Evolutionary conservation across 2,797 vertebrate genomes (phyloP).

Genomic region (Phataginus tricuspis): DNA sequence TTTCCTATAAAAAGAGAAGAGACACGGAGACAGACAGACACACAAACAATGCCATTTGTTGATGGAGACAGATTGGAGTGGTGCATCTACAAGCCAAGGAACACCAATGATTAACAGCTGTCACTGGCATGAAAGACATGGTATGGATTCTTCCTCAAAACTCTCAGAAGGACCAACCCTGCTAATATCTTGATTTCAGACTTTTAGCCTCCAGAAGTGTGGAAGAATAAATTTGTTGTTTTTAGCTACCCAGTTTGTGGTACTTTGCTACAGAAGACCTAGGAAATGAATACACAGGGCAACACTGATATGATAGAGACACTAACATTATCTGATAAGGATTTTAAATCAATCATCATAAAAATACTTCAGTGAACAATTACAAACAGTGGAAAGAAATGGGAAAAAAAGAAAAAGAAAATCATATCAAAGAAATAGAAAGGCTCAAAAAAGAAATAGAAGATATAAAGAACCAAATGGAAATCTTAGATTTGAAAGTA

Average conservation of each 20-base stretch:
- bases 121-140: not conserved
- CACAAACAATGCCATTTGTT: not conserved
- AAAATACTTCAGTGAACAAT: not conserved
- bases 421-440: not conserved
- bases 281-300: not conserved
- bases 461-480: not conserved
- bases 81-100: not conserved
- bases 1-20: not conserved
- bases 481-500: constrained; percentile 14
- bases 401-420: not conserved
- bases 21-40: not conserved
- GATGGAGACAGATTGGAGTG: not conserved
- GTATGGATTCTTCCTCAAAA: not conserved
- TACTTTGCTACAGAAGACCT: not conserved
- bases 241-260: not conserved
- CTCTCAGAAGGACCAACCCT: not conserved
- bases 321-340: not conserved
- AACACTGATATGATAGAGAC: not conserved
- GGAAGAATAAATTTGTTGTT: not conserved
- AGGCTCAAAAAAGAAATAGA: not conserved
- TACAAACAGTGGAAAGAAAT: not conserved
- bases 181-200: not conserved
- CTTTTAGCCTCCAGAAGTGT: not conserved
- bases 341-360: not conserved
- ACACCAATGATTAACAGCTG: not conserved